Evolutionary conservation across 2,113 vertebrate species (phyloP).

Genomic region (Epinephelus fuscoguttatus): DNA sequence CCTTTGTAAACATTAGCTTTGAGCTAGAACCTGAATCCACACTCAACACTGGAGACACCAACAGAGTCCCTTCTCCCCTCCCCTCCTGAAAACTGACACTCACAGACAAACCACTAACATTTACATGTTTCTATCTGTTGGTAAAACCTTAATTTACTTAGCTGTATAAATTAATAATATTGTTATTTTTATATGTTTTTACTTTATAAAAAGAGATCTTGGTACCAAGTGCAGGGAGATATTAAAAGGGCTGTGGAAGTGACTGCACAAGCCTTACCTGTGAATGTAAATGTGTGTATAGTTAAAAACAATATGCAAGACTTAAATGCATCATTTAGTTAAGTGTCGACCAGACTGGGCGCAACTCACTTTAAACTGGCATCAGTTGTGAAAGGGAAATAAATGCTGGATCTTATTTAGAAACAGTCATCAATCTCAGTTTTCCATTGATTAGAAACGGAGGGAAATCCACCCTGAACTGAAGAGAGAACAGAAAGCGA

Average conservation of each 20-base stretch:
- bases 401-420: not conserved
- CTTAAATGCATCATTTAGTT: not conserved
- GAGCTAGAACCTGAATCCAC: slow-evolving; percentile 88
- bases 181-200: slow-evolving; percentile 51
- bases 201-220: slow-evolving; percentile 36
- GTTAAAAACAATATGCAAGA: slow-evolving; percentile 22
- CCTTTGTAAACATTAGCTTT: slow-evolving; percentile 95
- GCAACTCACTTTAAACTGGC: slow-evolving; percentile 6
- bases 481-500: not conserved
- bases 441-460: not conserved
- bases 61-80: slow-evolving; percentile 86
- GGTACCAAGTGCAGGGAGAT: slow-evolving; percentile 31
- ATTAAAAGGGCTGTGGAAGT: slow-evolving; percentile 49
- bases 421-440: not conserved
- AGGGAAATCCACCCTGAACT: not conserved
- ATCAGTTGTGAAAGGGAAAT: not conserved
- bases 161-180: slow-evolving; percentile 33
- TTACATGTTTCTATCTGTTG: slow-evolving; percentile 11
- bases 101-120: not conserved
- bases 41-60: slow-evolving; percentile 77
- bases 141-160: slow-evolving; percentile 23
- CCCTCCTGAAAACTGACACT: slow-evolving; percentile 82
- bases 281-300: slow-evolving; percentile 47
- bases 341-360: not conserved
- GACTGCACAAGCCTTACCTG: slow-evolving; percentile 26